Percentiles rank a stretch among this genome's conserved stretches.
These are phyloP conservation scores for Neosilurus mollespiculum DNA, from an alignment of 2,797 vertebrate genomes.

Conservation along the genomic window DNA sequence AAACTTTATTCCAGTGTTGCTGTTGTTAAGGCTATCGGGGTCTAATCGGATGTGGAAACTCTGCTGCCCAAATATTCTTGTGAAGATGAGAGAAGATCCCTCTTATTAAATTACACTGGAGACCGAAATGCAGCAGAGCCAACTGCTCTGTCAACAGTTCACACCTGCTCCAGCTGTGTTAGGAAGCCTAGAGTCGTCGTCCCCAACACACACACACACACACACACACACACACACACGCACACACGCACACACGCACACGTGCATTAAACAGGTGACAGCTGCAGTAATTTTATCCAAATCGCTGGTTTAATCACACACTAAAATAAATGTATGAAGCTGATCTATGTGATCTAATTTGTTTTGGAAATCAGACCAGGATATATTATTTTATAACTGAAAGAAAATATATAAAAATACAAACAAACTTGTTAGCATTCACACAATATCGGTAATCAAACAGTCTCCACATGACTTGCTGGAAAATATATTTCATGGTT, in stretches of 20 bases:
- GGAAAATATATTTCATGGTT: neutral
- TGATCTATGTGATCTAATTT: neutral
- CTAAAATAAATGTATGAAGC: neutral
- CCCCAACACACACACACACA: slow-evolving; percentile 54
- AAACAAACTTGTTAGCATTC: neutral
- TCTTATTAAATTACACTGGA: slow-evolving; percentile 62
- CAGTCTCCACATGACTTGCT: neutral
- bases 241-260: slow-evolving; percentile 34
- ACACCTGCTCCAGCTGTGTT: slow-evolving; percentile 62
- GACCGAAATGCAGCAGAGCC: slow-evolving; percentile 64
- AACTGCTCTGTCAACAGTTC: slow-evolving; percentile 73
- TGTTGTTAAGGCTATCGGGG: slow-evolving; percentile 8
- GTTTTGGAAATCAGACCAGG: neutral
- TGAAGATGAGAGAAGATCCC: slow-evolving; percentile 44
- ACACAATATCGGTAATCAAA: neutral
- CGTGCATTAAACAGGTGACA: slow-evolving; percentile 31
- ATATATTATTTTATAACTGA: neutral
- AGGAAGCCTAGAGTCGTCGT: neutral
- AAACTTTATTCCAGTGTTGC: neutral
- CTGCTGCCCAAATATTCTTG: slow-evolving; percentile 39
- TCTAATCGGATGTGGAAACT: slow-evolving; percentile 36
- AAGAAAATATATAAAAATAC: too few relatives aligned
- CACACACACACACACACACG: slow-evolving; percentile 24
- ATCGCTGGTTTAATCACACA: slow-evolving; percentile 1
- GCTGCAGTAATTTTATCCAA: slow-evolving; percentile 37